Percentiles rank a stretch among this genome's conserved stretches.
These are phyloP conservation scores for Tachyglossus aculeatus DNA, from an alignment of 2,797 vertebrate species.

Conservation along the genomic window DNA sequence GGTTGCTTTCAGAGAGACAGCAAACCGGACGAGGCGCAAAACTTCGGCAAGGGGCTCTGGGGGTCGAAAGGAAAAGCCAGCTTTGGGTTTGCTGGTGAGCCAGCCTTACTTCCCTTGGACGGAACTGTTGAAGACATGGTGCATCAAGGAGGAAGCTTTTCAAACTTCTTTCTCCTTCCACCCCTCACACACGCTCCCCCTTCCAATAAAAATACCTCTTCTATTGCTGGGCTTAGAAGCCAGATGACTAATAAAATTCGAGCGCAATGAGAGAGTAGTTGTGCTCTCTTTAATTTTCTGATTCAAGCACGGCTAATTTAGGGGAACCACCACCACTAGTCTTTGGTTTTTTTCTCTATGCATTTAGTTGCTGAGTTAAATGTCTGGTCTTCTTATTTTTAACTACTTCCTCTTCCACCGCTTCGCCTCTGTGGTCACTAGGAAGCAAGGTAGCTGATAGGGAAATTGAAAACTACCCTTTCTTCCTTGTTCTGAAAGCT, in stretches of 20 bases:
- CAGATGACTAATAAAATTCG: neutral
- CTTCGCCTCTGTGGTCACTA: too few relatives aligned
- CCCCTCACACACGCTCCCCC: neutral
- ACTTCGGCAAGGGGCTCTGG: neutral
- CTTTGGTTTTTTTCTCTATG: neutral
- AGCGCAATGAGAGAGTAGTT: neutral
- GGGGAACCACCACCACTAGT: neutral
- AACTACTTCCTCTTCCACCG: too few relatives aligned
- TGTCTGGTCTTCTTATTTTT: too few relatives aligned
- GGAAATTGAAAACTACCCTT: too few relatives aligned
- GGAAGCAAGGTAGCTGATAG: too few relatives aligned
- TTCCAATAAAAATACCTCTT: neutral
- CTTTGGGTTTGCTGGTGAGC: constrained; percentile 20
- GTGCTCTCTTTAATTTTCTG: constrained; percentile 23
- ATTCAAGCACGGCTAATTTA: neutral
- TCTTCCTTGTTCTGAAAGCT: too few relatives aligned
- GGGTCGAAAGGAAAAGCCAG: constrained; percentile 1
- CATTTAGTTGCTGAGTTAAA: neutral
- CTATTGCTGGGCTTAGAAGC: neutral
- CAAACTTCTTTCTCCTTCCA: neutral
- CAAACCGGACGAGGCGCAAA: neutral
- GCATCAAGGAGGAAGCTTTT: neutral
- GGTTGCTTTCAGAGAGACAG: constrained; percentile 1
- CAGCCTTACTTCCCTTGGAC: neutral
- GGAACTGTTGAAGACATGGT: rapidly evolving